Conservation (phyloP, 2,888 invertebrate genomes). For the Nowickia ferox region DNA sequence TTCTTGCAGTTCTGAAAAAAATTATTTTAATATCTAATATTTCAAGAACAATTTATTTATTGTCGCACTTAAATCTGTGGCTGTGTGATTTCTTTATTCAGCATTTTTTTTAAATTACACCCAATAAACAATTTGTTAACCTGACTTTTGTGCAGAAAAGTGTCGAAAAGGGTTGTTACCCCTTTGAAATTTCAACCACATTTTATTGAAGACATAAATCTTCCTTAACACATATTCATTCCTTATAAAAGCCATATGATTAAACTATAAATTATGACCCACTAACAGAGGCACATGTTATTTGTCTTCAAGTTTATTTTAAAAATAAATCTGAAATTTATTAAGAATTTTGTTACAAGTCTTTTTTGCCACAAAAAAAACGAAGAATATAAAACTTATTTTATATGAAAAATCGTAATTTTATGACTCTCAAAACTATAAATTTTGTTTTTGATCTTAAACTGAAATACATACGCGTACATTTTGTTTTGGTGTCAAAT, state of each 20-base stretch:
- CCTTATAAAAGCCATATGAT: background rate
- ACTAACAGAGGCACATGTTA: conserved; percentile 59
- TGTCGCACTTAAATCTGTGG: too few relatives aligned
- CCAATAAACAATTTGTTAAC: background rate
- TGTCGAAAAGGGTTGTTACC: background rate
- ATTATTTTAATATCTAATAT: background rate
- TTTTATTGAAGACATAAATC: conserved; percentile 25
- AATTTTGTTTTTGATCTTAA: conserved; percentile 59
- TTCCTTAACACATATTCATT: background rate
- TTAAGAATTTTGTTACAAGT: conserved; percentile 23
- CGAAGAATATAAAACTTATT: conserved; percentile 21
- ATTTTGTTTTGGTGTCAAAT: conserved; percentile 45
- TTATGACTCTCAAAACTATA: conserved; percentile 48
- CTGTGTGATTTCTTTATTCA: too few relatives aligned
- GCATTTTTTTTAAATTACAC: too few relatives aligned
- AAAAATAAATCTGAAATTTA: conserved; percentile 52
- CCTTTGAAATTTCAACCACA: background rate
- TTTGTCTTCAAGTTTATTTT: conserved; percentile 63
- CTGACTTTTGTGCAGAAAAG: background rate
- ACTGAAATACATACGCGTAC: conserved; percentile 2
- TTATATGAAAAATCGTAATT: conserved; percentile 40
- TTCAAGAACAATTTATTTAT: too few relatives aligned
- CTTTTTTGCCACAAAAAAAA: background rate
- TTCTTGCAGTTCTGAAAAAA: background rate
- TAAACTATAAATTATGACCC: conserved; percentile 59